phyloP scores from a whole-genome alignment of 2,888 invertebrate genomes.

The Opisthograptis luteolata region DNA sequence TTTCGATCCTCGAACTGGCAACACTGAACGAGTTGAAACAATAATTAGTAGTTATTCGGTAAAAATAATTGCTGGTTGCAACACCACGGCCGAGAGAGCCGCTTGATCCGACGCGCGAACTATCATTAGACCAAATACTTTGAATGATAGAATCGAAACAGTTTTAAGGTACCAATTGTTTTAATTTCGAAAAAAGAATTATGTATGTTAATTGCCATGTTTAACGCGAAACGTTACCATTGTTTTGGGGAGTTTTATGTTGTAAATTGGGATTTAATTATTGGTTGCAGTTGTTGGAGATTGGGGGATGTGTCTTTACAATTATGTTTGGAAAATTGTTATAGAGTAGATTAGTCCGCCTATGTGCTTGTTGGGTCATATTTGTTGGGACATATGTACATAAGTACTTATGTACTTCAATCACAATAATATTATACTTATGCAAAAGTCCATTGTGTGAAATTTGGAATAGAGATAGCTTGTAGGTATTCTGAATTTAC shows the following conservation, averaged over 20 bases:
- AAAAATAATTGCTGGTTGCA: constrained; percentile 37
- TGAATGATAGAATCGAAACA: constrained; percentile 38
- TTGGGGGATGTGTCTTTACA: constrained; percentile 11
- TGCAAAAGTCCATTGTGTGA: too few species aligned
- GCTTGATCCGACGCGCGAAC: constrained; percentile 26
- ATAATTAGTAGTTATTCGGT: constrained; percentile 38
- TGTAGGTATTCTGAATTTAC: too few species aligned
- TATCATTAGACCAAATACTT: constrained; percentile 37
- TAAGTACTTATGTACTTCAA: too few species aligned
- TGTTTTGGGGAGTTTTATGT: constrained; percentile 54
- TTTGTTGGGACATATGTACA: too few species aligned
- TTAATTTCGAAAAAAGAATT: constrained; percentile 75
- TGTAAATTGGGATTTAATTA: constrained; percentile 68
- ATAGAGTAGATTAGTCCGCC: neutral
- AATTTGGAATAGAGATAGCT: too few species aligned
- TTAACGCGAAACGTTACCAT: constrained; percentile 63
- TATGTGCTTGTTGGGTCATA: too few species aligned
- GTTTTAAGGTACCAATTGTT: constrained; percentile 61
- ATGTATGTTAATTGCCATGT: constrained; percentile 74
- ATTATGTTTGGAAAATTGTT: neutral
- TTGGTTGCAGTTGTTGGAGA: constrained; percentile 36
- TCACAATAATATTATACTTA: too few species aligned
- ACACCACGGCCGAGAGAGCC: constrained; percentile 32
- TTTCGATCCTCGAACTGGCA: constrained; percentile 29
- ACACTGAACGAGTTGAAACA: constrained; percentile 36